Evolutionary conservation across 35 echinoderm and acorn worm genomes (phyloP), one percentile per base, ranked within the genome.

Genomic region (Diadema setosum): DNA sequence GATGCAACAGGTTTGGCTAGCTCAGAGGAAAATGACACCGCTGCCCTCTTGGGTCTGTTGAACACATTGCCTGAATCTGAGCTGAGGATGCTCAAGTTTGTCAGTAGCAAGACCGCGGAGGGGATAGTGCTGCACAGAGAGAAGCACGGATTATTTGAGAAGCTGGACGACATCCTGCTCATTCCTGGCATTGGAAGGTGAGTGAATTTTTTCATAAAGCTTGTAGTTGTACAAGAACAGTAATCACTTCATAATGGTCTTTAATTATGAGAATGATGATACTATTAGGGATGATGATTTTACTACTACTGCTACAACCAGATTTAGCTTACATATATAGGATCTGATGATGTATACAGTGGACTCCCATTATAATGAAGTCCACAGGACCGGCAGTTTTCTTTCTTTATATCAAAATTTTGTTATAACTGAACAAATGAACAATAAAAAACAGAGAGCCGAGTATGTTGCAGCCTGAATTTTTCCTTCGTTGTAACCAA

Each of bases 171-270:
- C 11, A 23, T 90, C 5, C 35, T 90, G 80, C 2, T 23, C 26
- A 78, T 90, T 25, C 87, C 74, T 2, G 74, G 76, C 0, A 82
- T 90, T 17, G 87, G 87, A 44, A 78, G 73, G 73, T 78, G 73
- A 44, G 37, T 35, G 1, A 37, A 73, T 0, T 1, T 30, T 39
- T 11, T n/a, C n/a, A n/a, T n/a, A n/a, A n/a, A n/a, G n/a, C n/a
- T n/a, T n/a, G n/a, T n/a, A n/a, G n/a, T n/a, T n/a, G n/a, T n/a
- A n/a, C n/a, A n/a, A n/a, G n/a, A n/a, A n/a, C n/a, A n/a, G n/a
- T n/a, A n/a, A n/a, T n/a, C n/a, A n/a, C n/a, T n/a, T n/a, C n/a
- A n/a, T n/a, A n/a, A n/a, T 11, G 9, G 48, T 11, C 9, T 11
- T 52, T 9, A 52, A 52, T 11, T 52, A 52, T 11, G n/a, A 52